Percentiles rank a stretch among this genome's conserved stretches.
These are phyloP conservation scores for Sebastes oblongus DNA, from an alignment of 2,797 vertebrate species.

Conservation along the genomic window DNA sequence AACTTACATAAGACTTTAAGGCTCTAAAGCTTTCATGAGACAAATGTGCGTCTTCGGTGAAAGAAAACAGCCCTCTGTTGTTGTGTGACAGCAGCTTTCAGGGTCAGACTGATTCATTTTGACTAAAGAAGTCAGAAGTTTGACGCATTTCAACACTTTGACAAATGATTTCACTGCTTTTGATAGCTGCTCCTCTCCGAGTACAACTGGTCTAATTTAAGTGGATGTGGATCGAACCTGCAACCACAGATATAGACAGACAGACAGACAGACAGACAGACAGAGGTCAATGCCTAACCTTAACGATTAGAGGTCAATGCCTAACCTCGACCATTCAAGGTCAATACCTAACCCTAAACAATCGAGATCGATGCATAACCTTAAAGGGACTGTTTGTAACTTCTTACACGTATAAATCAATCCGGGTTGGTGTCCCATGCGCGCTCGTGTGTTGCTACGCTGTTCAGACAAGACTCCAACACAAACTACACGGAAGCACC, in stretches of 20 bases:
- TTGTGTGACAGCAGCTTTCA: background rate
- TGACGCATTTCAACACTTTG: background rate
- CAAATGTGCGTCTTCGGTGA: background rate
- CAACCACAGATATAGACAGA: background rate
- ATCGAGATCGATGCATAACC: too few relatives aligned
- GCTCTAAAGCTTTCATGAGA: background rate
- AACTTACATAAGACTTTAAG: background rate
- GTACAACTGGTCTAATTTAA: background rate
- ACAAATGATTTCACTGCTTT: background rate
- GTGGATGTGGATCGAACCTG: background rate
- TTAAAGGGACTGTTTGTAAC: too few relatives aligned
- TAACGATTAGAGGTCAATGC: too few relatives aligned
- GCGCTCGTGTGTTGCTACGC: too few relatives aligned
- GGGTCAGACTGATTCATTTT: background rate
- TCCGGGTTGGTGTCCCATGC: too few relatives aligned
- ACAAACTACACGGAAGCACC: too few relatives aligned
- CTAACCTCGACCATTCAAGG: background rate
- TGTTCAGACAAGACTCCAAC: too few relatives aligned
- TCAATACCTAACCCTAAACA: too few relatives aligned
- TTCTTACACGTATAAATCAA: too few relatives aligned
- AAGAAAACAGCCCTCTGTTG: background rate
- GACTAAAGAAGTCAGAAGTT: background rate
- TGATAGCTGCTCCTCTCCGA: background rate
- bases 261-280: too few relatives aligned
- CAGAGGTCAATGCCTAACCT: too few relatives aligned